Evolutionary conservation across 2,888 invertebrate species (phyloP), one percentile per base, ranked within the genome.

Genomic region (Chelonus formosanus): DNA sequence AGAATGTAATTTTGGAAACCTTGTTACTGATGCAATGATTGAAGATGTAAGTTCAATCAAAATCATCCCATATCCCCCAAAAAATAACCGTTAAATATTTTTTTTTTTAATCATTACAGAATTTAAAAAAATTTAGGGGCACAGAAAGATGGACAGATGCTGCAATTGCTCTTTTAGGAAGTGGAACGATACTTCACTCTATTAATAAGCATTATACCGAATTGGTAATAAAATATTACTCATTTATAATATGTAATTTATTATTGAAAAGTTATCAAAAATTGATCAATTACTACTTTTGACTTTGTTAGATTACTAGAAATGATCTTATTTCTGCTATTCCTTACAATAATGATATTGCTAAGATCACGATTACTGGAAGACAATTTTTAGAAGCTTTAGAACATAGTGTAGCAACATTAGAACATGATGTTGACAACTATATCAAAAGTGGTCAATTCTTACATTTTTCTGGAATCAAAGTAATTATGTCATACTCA

Each of bases 1-100:
- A 45, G 96, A 97, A 84, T 96, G 96, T 79, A 95, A 94, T 81
- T 85, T 96, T 74, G 96, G 95, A 3, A 95, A 95, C 82, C 82
- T 95, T 31, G 86, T 95, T 63, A 85, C 92, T 0, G 95, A 96
- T 76, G 89, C 95, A 0, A 89, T 93, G 83, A 85, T 94, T 0
- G 86, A 89, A 76, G 89, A 89, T 71, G 86, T 86, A 78, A 81
- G 84, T 67, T 59, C 44, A 5, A 20, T 47, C 32, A 31, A 59
- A 34, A 59, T 44, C 53, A 48, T 8, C 20, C 5, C 10, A n/a
- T n/a, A n/a, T n/a, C n/a, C n/a, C n/a, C n/a, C n/a, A n/a, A n/a
- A n/a, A n/a, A n/a, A n/a, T 67, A 34, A 7, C 44, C 7, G 10
- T 31, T 5, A 47, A 7, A 6, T 61, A 44, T n/a, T 8, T 44